Base-by-base conservation (phyloP, 2,888 invertebrate genomes). In the Cataglyphis rosenhaueri region DNA sequence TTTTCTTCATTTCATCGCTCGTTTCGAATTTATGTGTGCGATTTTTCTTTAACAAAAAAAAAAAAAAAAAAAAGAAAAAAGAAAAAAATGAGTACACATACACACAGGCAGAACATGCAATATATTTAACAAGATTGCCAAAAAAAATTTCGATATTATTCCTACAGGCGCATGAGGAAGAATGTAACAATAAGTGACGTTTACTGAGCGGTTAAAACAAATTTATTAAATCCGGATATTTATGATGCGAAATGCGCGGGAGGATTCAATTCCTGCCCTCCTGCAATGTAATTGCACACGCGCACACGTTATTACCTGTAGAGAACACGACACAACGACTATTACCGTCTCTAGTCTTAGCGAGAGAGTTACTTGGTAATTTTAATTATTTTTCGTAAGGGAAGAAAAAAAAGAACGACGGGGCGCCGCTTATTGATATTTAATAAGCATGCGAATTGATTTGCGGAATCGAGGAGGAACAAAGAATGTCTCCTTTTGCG, bases 271-370 rank as follows among this genome's bases (percentile, higher is more conserved):
- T 81, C 66, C 44, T 59, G 74, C 57, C 64, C 57, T 65, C 55
- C 48, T 70, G 74, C 78, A 59, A 35, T 73, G 68, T 70, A 64
- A 82, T 15, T 44, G 84, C 61, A 64, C 74, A 75, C 85, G 74
- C 85, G 64, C 84, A 74, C 84, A 82, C 85, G 83, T 84, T 70
- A 89, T 84, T 89, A 84, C 84, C 86, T 84, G 85, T 89, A 87
- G 87, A 87, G 89, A 52, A 52, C 91, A 89, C 88, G 89, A 92
- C 90, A 93, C 92, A 93, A 92, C 93, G 93, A 93, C 87, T 91
- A 92, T 89, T 92, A 91, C 90, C 92, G 92, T 92, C 90, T 93
- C 88, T 92, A 92, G 88, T 91, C 87, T 88, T 92, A 91, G 87
- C 82, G 76, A 90, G 48, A 52, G 52, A 32, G 85, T 87, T 88